These are phyloP conservation scores for Atrina japonica DNA, from an alignment of 2,888 invertebrate species.

Conservation along the genomic window DNA sequence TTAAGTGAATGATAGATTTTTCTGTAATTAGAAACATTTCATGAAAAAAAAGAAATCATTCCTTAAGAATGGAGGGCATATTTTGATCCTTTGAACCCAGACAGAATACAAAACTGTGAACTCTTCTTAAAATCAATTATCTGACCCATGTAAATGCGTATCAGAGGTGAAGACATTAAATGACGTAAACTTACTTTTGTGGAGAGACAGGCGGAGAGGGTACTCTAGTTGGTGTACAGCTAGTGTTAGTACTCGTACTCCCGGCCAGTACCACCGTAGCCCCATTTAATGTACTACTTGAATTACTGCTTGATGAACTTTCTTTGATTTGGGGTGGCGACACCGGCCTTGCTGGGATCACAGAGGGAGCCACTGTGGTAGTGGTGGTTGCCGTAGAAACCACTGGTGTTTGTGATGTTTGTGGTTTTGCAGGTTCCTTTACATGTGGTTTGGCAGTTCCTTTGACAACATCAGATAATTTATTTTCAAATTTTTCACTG, in stretches of 20 bases:
- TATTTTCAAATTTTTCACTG: conserved; percentile 79
- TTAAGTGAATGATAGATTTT: too few relatives aligned
- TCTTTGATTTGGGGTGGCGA: conserved; percentile 41
- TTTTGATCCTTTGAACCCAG: too few relatives aligned
- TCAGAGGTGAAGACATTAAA: too few relatives aligned
- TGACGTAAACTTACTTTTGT: conserved; percentile 51
- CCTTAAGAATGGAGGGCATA: too few relatives aligned
- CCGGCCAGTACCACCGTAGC: conserved; percentile 21
- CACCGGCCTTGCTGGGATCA: conserved; percentile 33
- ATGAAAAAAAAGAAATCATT: too few relatives aligned
- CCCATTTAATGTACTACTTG: conserved; percentile 34
- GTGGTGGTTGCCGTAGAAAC: conserved; percentile 29
- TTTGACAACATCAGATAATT: conserved; percentile 90
- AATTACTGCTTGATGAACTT: conserved; percentile 26
- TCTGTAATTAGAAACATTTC: too few relatives aligned
- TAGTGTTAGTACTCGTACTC: conserved; percentile 38
- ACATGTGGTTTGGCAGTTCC: conserved; percentile 85
- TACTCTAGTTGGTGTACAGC: conserved; percentile 41
- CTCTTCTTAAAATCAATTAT: too few relatives aligned
- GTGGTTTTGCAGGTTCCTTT: conserved; percentile 67
- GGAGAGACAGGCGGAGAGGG: conserved; percentile 56
- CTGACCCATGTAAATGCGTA: too few relatives aligned
- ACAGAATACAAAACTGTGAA: too few relatives aligned
- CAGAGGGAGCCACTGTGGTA: conserved; percentile 32
- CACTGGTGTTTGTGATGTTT: conserved; percentile 40